Conservation (phyloP, 2,797 vertebrate genomes). For the Poeciliopsis gracilis region DNA sequence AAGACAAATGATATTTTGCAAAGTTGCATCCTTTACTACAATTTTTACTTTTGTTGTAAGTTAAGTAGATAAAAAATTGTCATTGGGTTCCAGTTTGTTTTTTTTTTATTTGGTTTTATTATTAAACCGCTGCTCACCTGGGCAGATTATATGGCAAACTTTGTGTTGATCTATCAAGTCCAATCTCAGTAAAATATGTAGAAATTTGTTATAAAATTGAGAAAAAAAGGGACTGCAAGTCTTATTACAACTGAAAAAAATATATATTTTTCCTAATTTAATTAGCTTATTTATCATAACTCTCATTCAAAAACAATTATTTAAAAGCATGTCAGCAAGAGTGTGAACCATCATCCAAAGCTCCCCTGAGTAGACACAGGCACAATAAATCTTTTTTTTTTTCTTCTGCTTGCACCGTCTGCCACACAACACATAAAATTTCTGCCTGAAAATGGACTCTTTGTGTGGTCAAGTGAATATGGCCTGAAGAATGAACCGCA, state of each 20-base stretch:
- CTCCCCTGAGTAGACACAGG: constrained; percentile 67
- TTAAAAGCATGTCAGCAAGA: constrained; percentile 50
- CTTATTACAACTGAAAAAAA: background rate
- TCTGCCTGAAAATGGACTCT: constrained; percentile 77
- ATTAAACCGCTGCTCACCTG: background rate
- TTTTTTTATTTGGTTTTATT: background rate
- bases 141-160: background rate
- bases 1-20: background rate
- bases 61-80: background rate
- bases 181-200: background rate
- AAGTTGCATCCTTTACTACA: background rate
- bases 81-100: background rate
- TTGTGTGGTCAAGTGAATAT: constrained; percentile 81
- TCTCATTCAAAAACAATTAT: constrained; percentile 47
- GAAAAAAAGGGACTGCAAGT: background rate
- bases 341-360: constrained; percentile 62
- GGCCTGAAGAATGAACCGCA: constrained; percentile 77
- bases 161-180: background rate
- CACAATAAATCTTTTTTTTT: constrained; percentile 73
- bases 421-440: constrained; percentile 76
- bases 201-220: background rate
- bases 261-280: background rate
- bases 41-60: background rate
- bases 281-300: constrained; percentile 35
- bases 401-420: constrained; percentile 56